Conservation (phyloP, 2,113 vertebrate genomes). For the Sterna hirundo region DNA sequence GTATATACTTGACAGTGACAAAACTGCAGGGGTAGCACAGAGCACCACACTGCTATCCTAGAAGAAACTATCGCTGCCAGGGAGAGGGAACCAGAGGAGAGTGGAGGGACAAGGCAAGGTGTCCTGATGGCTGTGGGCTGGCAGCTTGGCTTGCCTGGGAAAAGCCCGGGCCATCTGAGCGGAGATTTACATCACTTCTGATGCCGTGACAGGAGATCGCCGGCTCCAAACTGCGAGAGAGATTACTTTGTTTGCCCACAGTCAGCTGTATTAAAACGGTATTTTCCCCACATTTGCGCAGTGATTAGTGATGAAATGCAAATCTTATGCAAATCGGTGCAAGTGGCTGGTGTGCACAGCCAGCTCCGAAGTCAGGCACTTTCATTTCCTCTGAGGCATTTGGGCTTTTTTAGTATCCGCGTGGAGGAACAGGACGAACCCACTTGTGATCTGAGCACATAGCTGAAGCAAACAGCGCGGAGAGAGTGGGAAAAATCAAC, state of each 20-base stretch:
- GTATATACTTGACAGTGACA: not conserved
- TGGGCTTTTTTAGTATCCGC: not conserved
- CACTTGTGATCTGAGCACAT: not conserved
- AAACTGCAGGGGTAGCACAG: not conserved
- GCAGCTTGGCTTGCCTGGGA: not conserved
- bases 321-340: constrained; percentile 36
- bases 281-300: not conserved
- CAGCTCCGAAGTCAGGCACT: not conserved
- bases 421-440: not conserved
- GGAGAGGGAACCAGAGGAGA: not conserved
- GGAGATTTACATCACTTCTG: not conserved
- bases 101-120: not conserved
- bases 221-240: not conserved
- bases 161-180: not conserved
- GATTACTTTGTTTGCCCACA: constrained; percentile 20
- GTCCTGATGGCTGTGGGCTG: not conserved
- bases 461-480: fast-evolving
- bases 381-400: constrained; percentile 4
- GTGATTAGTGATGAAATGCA: constrained; percentile 37
- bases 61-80: not conserved
- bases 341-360: not conserved
- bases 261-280: not conserved
- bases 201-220: not conserved
- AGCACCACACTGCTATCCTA: not conserved
- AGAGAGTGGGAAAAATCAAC: not conserved